phyloP scores from a whole-genome alignment of 2,797 vertebrate species.

The Scarus forsteni region DNA sequence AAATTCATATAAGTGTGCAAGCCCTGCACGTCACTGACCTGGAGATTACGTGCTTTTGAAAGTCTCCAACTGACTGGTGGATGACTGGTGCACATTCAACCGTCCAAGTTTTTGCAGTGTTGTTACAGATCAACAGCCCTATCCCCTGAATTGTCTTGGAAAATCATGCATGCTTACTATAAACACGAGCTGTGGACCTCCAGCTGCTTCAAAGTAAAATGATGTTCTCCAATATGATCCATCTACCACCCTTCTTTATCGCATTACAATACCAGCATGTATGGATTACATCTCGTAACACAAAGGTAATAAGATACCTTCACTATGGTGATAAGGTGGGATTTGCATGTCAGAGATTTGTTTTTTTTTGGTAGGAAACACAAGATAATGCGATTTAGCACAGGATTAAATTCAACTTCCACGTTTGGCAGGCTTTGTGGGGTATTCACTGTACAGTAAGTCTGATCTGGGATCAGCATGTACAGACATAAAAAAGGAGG shows the following conservation, averaged over 20 bases:
- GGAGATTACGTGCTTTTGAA: no score
- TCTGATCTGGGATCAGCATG: slow-evolving; percentile 52
- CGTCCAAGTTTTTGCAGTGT: no score
- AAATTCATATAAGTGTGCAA: no score
- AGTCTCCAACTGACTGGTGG: no score
- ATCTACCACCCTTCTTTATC: not conserved
- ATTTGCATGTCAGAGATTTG: slow-evolving; percentile 24
- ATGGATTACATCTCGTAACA: slow-evolving; percentile 34
- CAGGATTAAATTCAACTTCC: slow-evolving; percentile 26
- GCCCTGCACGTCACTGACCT: no score
- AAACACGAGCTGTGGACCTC: slow-evolving; percentile 33
- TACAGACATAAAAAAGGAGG: slow-evolving; percentile 25
- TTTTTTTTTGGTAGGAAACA: slow-evolving; percentile 29
- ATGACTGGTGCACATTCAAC: no score
- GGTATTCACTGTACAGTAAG: slow-evolving; percentile 22
- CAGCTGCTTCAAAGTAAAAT: slow-evolving; percentile 35
- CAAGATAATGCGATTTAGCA: slow-evolving; percentile 40
- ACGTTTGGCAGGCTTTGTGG: slow-evolving; percentile 21
- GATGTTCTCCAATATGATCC: slow-evolving; percentile 35
- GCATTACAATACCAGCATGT: slow-evolving; percentile 6
- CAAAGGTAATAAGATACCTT: slow-evolving; percentile 40
- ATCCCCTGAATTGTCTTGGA: slow-evolving; percentile 24
- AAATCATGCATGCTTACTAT: slow-evolving; percentile 42
- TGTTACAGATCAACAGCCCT: no score
- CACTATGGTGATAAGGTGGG: slow-evolving; percentile 12